Base-by-base conservation (phyloP, 2,113 vertebrate species). In the Dryoscopus gambensis region DNA sequence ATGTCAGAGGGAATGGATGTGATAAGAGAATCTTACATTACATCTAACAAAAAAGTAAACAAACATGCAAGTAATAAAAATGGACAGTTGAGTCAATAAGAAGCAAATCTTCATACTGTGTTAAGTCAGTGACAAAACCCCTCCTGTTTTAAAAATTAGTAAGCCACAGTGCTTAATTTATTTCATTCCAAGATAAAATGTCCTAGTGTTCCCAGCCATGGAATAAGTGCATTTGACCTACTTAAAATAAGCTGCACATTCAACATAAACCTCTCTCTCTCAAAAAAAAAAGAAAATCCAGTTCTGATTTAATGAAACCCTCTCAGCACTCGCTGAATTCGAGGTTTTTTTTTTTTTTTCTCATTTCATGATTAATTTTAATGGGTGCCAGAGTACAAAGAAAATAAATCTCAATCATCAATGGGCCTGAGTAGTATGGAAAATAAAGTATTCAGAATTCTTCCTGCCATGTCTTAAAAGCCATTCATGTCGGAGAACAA, bases 91-190 rank as follows among this genome's bases (percentile, higher is more conserved):
- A 98, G 98, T 98, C 98, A 98, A 98, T 98, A 98, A 98, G 98
- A 98, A 97, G 97, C 95, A 98, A 98, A 99, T 98, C 98, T 99
- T 99, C 99, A 99, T 99, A 99, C 99, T 99, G 99, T 99, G 99
- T 99, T 99, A 69, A 95, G 96, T 96, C 97, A 96, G 97, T 95
- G 71, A 89, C 93, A 91, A 87, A 95, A 91, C 56, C 92, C 94
- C 79, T 70, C 95, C 89, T 95, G 93, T 81, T 87, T 65, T 33
- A 62, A 88, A 89, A 93, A 89, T 71, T 35, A 94, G 85, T 47
- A 80, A 94, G 87, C 94, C 96, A 74, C 93, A 94, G 87, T 21
- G 74, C 91, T 95, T 62, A 94, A 95, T 92, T 95, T 90, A 94
- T 67, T 96, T 93, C 76, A 93, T 88, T 90, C 91, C 60, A 64